phyloP scores from a whole-genome alignment of 1,140 invertebrate genomes.

The Magallana ariakensis region DNA sequence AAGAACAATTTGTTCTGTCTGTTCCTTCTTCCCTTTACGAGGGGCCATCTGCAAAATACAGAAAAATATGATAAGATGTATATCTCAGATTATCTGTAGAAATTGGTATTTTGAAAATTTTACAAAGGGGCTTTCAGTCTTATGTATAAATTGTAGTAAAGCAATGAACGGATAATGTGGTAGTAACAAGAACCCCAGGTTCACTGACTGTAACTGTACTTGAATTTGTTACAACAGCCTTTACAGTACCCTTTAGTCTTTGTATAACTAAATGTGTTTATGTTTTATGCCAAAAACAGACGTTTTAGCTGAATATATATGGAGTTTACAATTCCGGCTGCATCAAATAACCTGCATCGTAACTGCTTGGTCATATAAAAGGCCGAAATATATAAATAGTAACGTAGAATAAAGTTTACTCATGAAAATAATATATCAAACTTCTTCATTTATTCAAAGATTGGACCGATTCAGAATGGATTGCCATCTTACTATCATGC shows the following conservation, averaged over 20 bases:
- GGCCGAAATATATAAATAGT: not conserved
- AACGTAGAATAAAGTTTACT: not conserved
- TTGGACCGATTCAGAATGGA: not conserved
- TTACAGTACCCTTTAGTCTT: too few species aligned
- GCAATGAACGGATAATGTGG: too few species aligned
- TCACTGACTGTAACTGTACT: too few species aligned
- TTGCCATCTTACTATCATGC: not conserved
- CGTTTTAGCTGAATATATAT: not conserved
- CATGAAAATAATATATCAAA: not conserved
- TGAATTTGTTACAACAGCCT: too few species aligned
- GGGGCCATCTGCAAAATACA: constrained; percentile 17
- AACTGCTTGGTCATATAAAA: not conserved
- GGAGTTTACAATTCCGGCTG: constrained; percentile 1
- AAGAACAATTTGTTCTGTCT: constrained; percentile 96
- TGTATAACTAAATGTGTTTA: too few species aligned
- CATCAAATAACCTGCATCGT: not conserved
- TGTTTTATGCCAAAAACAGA: too few species aligned
- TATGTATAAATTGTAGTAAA: too few species aligned
- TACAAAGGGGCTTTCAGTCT: too few species aligned
- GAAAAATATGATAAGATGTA: not conserved
- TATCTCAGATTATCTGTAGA: too few species aligned
- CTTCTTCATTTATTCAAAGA: not conserved
- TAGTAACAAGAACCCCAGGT: too few species aligned
- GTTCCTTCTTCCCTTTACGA: constrained; percentile 90
- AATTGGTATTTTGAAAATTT: too few species aligned